Conservation (phyloP, 2,113 vertebrate genomes). For the Tragelaphus buxtoni region DNA sequence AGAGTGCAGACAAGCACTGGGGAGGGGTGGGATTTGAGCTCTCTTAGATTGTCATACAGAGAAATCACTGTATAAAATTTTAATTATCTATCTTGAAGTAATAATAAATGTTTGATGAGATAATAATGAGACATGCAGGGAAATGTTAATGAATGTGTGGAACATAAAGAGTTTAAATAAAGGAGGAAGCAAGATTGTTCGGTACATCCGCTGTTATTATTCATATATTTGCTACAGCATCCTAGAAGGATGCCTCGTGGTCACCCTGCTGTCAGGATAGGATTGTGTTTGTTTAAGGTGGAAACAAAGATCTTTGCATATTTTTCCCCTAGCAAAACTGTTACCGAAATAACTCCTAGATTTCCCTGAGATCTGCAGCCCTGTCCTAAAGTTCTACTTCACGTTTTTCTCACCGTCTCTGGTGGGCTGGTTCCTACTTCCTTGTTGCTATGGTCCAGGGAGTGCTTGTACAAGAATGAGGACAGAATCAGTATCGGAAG, state of each 20-base stretch:
- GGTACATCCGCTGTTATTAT: background rate
- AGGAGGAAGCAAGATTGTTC: background rate
- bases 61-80: conserved; percentile 70
- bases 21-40: background rate
- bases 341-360: conserved; percentile 32
- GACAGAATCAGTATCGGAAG: background rate
- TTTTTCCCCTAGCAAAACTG: conserved; percentile 12
- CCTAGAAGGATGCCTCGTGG: background rate
- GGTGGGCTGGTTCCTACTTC: background rate
- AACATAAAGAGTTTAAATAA: conserved; percentile 58
- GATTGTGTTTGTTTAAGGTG: conserved; percentile 21
- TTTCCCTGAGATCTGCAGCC: conserved; percentile 31
- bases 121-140: conserved; percentile 58
- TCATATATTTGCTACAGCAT: background rate
- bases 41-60: conserved; percentile 48
- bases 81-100: conserved; percentile 64
- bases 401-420: background rate
- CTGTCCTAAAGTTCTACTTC: background rate
- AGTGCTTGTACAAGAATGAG: background rate
- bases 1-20: background rate
- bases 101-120: conserved; percentile 70
- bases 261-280: background rate
- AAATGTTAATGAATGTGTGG: conserved; percentile 58
- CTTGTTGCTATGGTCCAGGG: background rate
- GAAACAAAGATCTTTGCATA: conserved; percentile 36